Conservation (phyloP, 2,113 vertebrate genomes). For the Pterocles orientalis region DNA sequence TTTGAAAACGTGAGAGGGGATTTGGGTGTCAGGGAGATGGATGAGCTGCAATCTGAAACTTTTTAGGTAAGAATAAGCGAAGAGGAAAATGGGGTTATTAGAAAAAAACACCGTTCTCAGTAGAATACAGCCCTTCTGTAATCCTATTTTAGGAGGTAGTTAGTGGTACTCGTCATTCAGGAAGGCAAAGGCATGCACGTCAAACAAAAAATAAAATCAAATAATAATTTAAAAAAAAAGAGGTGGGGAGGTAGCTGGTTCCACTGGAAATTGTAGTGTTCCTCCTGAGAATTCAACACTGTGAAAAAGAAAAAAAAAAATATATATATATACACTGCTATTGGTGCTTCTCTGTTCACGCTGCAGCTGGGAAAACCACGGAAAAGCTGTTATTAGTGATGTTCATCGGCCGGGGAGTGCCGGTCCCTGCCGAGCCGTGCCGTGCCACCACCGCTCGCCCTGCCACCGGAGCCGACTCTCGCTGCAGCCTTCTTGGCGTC, state of each 20-base stretch:
- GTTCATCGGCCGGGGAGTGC: rapidly evolving
- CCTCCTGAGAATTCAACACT: neutral
- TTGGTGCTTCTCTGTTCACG: neutral
- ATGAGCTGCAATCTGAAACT: constrained; percentile 44
- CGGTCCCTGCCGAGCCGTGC: neutral
- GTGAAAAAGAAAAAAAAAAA: neutral
- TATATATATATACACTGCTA: neutral
- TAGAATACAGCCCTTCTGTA: neutral
- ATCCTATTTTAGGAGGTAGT: neutral
- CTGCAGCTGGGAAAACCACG: too few species aligned
- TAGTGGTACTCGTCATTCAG: neutral
- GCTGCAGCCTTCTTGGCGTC: rapidly evolving
- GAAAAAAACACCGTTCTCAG: neutral
- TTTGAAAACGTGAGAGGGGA: neutral
- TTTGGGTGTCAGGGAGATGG: constrained; percentile 51
- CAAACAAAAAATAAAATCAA: neutral
- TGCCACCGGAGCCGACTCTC: neutral
- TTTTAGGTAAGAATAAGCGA: constrained; percentile 27
- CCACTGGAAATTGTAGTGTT: neutral
- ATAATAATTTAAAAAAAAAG: neutral
- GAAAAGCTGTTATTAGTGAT: too few species aligned
- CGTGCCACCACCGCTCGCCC: neutral
- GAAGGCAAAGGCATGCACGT: neutral
- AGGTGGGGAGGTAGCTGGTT: neutral
- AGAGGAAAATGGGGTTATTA: constrained; percentile 26